phyloP scores from a whole-genome alignment of 2,888 invertebrate species.

The Leuctra nigra region DNA sequence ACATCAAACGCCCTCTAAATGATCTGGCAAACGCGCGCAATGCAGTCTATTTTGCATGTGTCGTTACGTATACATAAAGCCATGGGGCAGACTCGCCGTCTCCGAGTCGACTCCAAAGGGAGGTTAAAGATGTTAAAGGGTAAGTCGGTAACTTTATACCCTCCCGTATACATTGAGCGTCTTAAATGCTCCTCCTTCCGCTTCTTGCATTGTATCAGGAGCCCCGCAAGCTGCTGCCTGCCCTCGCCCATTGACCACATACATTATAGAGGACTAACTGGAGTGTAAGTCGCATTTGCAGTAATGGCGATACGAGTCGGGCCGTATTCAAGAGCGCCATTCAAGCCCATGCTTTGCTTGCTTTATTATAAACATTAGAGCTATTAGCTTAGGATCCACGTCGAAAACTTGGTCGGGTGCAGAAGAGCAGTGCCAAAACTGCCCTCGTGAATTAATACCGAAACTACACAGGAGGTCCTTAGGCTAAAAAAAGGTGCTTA shows the following conservation, averaged over 20 bases:
- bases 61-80: background rate
- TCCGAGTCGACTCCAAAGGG: slow-evolving; percentile 18
- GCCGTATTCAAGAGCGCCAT: background rate
- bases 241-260: slow-evolving; percentile 15
- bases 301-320: slow-evolving; percentile 5
- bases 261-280: slow-evolving; percentile 16
- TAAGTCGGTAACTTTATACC: slow-evolving; percentile 12
- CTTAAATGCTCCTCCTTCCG: no score
- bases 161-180: no score
- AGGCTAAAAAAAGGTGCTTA: no score
- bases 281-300: slow-evolving; percentile 27
- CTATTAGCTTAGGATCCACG: background rate
- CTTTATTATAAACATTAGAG: slow-evolving; percentile 3
- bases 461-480: no score
- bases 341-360: background rate
- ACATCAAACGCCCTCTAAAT: no score
- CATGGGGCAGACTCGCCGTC: slow-evolving; percentile 10
- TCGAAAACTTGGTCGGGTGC: background rate
- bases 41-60: background rate
- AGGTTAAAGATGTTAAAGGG: slow-evolving; percentile 25
- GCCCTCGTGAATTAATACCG: no score
- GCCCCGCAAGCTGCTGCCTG: slow-evolving; percentile 20
- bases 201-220: slow-evolving; percentile 16
- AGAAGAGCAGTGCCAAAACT: no score
- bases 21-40: no score